Conservation (phyloP, 2,888 invertebrate genomes). For the Yponomeuta cagnagella region DNA sequence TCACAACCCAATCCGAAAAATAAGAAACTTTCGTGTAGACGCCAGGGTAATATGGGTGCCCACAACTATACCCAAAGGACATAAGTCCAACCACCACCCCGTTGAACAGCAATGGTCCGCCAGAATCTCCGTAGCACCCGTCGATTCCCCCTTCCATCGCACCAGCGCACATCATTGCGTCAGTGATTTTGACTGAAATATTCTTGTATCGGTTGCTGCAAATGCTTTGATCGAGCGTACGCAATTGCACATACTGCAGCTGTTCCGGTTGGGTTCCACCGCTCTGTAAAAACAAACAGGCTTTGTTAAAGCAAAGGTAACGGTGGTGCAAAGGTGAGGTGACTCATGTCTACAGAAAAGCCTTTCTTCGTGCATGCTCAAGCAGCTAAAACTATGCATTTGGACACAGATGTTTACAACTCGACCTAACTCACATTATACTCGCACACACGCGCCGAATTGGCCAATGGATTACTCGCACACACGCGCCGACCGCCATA, state of each 20-base stretch:
- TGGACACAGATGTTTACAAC: too few species aligned
- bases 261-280: conserved; percentile 55
- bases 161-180: conserved; percentile 65
- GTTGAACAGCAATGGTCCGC: conserved; percentile 61
- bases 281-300: conserved; percentile 33
- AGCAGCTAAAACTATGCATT: too few species aligned
- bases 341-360: too few species aligned
- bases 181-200: conserved; percentile 48
- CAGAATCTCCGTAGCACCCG: conserved; percentile 65
- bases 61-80: conserved; percentile 63
- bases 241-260: conserved; percentile 48
- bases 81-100: conserved; percentile 61
- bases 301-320: not conserved
- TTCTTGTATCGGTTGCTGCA: conserved; percentile 49
- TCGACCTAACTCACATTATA: too few species aligned
- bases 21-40: conserved; percentile 63
- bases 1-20: conserved; percentile 61
- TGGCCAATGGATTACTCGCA: too few species aligned
- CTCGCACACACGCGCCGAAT: too few species aligned
- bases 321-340: not conserved
- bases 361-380: too few species aligned
- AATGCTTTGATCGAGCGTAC: conserved; percentile 42
- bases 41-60: conserved; percentile 57
- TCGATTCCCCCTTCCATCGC: conserved; percentile 53
- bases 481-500: too few species aligned